Evolutionary conservation across 2,797 vertebrate species (phyloP), one percentile per base, ranked within the genome.

Genomic region (Melanotaenia parkinsoni): DNA sequence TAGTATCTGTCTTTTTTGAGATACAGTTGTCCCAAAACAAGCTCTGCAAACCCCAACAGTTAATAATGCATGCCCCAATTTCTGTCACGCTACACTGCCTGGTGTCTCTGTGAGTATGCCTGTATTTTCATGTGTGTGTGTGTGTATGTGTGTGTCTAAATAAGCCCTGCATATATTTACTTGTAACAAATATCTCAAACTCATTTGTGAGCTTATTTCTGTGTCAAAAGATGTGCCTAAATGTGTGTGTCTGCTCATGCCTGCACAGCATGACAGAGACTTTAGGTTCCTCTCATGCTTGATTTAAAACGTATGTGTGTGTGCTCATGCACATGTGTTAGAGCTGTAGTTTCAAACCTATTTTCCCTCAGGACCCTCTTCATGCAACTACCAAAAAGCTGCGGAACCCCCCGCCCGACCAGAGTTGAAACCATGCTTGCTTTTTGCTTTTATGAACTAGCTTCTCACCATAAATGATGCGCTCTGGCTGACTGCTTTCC

Each of bases 51-150:
- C 77, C 72, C 79, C 74, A 59, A 82, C 80, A 65, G 73, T 90
- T 82, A 89, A 91, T 91, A 91, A 93, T 90, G 76, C 85, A 90
- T 86, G 78, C 64, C 82, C 86, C 87, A 89, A 84, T 93, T 88
- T 91, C 76, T 85, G 84, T 84, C 28, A 30, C 63, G 35, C 78
- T 72, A 58, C 62, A 67, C 70, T 43, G 67, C 61, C 68, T 80
- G 68, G 68, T 68, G 64, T 85, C 70, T 82, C 74, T 86, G 83
- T 85, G 81, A 62, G 58, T 13, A 8, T 73, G 71, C 71, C 61
- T 83, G 73, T 28, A 32, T 72, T 73, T 72, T 43, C 71, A 33
- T 75, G 26, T 28, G 28, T 47, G 63, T 47, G 63, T 51, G 51
- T 70, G 79, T 58, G 57, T 51, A 45, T 70, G 79, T 63, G 57